A percentile compares a stretch with the other conserved stretches of the same genome.
phyloP scores from a whole-genome alignment of 1,140 invertebrate genomes.

The Babylonia areolata region DNA sequence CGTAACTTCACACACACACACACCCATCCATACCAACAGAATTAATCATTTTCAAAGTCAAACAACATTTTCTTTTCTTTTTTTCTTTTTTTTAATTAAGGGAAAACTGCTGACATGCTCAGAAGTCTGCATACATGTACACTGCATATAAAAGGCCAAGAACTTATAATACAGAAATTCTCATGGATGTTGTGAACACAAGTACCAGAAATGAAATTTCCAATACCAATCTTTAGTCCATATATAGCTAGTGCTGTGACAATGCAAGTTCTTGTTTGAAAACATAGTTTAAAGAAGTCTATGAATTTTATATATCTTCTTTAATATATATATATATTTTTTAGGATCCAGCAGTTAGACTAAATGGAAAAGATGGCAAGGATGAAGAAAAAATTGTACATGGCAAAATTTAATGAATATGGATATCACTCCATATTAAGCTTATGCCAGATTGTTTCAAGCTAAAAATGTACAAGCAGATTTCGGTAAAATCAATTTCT shows the following conservation, averaged over 20 bases:
- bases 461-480: neutral
- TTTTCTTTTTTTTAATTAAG: neutral
- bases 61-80: neutral
- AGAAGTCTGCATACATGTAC: neutral
- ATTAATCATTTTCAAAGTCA: neutral
- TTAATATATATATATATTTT: too few relatives aligned
- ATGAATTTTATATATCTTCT: too few relatives aligned
- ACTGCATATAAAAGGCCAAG: neutral
- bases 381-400: neutral
- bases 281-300: neutral
- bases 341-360: neutral
- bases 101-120: conserved; percentile 6
- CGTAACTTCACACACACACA: neutral
- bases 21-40: neutral
- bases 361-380: neutral
- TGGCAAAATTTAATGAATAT: neutral
- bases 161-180: neutral
- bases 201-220: neutral
- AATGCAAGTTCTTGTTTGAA: neutral
- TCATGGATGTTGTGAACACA: neutral
- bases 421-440: neutral
- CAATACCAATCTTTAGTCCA: neutral
- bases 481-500: neutral
- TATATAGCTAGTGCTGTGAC: neutral
- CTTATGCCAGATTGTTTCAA: neutral